These are phyloP conservation scores for Odobenus rosmarus DNA, from an alignment of 2,113 vertebrate species.

Conservation along the genomic window DNA sequence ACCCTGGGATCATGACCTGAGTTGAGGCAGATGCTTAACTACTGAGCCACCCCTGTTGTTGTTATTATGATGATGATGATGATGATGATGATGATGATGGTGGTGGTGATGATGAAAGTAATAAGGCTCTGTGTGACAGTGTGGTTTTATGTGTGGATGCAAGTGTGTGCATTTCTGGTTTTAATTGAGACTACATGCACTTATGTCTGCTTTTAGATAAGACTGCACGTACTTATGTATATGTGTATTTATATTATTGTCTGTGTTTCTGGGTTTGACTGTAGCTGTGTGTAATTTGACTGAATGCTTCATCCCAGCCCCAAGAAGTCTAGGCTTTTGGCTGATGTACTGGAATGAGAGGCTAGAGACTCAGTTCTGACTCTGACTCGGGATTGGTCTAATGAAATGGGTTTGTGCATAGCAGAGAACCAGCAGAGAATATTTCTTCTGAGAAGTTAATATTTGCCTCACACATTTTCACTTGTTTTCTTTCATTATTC, in stretches of 20 bases:
- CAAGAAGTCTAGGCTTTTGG: not conserved
- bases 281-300: not conserved
- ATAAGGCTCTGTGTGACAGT: not conserved
- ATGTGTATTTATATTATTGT: not conserved
- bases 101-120: not conserved
- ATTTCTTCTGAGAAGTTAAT: conserved; percentile 49
- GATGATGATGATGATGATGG: no score
- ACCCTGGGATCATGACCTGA: no score
- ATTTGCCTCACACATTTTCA: not conserved
- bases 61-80: no score
- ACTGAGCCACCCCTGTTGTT: no score
- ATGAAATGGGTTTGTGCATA: not conserved
- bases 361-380: not conserved
- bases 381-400: not conserved
- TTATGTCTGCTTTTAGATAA: not conserved
- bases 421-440: not conserved
- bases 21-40: no score
- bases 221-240: not conserved
- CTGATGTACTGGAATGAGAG: not conserved
- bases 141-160: not conserved
- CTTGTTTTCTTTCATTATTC: not conserved
- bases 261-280: conserved; percentile 39
- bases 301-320: not conserved
- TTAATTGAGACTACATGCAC: not conserved
- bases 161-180: not conserved